Conservation (phyloP, 2,113 vertebrate genomes). For the Phycodurus eques region DNA sequence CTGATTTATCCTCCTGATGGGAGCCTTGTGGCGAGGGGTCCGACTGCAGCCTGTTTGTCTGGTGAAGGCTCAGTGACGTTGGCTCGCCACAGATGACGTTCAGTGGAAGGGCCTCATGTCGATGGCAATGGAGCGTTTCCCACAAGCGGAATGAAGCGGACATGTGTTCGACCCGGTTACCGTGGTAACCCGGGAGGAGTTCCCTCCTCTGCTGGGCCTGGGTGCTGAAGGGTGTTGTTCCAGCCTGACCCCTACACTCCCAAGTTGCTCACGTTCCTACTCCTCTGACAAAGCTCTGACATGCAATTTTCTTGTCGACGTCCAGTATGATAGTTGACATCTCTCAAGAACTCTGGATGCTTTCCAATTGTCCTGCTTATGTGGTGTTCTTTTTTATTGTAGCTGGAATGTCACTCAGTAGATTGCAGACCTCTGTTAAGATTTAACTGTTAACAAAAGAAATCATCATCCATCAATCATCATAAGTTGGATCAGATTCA, state of each 20-base stretch:
- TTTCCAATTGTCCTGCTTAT: background rate
- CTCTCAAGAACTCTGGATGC: slow-evolving; percentile 40
- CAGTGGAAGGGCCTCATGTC: slow-evolving; percentile 12
- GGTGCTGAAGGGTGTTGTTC: slow-evolving; percentile 48
- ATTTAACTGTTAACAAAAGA: background rate
- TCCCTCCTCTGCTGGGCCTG: slow-evolving; percentile 30
- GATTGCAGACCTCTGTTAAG: background rate
- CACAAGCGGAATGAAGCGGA: slow-evolving; percentile 11
- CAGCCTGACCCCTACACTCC: slow-evolving; percentile 45
- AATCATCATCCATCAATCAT: background rate
- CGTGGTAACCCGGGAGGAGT: slow-evolving; percentile 25
- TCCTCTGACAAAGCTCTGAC: slow-evolving; percentile 40
- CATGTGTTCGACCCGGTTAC: slow-evolving; percentile 27
- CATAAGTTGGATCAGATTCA: background rate
- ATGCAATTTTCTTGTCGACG: slow-evolving; percentile 55
- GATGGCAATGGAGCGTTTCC: slow-evolving; percentile 39
- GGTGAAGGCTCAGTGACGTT: slow-evolving; percentile 45
- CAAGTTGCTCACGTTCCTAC: slow-evolving; percentile 28
- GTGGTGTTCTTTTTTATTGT: background rate
- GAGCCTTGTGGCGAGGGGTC: slow-evolving; percentile 22
- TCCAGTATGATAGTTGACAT: slow-evolving; percentile 39
- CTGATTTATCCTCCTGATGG: slow-evolving; percentile 39
- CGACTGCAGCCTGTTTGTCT: slow-evolving; percentile 42
- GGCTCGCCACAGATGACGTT: slow-evolving; percentile 25
- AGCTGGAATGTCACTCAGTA: background rate